phyloP scores from a whole-genome alignment of 2,113 vertebrate genomes.

The Gambusia holbrooki region DNA sequence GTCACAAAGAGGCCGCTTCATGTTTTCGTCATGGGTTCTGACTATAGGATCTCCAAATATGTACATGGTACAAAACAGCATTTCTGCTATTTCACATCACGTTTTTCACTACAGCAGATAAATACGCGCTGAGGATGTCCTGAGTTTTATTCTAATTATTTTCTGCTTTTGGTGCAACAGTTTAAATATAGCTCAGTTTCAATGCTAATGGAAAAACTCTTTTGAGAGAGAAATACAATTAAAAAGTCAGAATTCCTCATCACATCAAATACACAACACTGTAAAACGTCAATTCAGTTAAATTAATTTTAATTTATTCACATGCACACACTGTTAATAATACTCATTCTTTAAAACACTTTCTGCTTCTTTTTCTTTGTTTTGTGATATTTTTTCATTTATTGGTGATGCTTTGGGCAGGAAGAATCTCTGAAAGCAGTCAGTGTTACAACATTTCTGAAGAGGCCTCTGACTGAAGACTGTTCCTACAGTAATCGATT shows the following conservation, averaged over 20 bases:
- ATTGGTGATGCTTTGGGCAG: no score
- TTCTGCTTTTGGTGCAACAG: neutral
- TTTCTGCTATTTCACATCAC: conserved; percentile 8
- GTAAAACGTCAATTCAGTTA: neutral
- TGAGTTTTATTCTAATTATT: neutral
- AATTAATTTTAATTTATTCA: neutral
- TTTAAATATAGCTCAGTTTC: neutral
- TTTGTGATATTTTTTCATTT: no score
- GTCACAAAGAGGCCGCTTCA: neutral
- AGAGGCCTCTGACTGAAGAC: no score
- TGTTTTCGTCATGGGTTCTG: conserved; percentile 45
- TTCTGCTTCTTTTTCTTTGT: no score
- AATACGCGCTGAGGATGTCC: neutral
- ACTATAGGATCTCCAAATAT: conserved; percentile 39
- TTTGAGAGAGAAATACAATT: neutral
- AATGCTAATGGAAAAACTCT: neutral
- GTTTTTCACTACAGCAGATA: neutral
- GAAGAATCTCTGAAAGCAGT: no score
- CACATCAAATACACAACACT: neutral
- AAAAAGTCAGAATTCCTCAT: neutral
- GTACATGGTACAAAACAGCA: neutral
- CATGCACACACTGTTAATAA: no score
- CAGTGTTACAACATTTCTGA: no score
- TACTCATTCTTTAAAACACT: no score
- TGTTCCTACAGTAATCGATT: no score